phyloP scores from a whole-genome alignment of 2,888 invertebrate genomes.

The Diarsia rubi region DNA sequence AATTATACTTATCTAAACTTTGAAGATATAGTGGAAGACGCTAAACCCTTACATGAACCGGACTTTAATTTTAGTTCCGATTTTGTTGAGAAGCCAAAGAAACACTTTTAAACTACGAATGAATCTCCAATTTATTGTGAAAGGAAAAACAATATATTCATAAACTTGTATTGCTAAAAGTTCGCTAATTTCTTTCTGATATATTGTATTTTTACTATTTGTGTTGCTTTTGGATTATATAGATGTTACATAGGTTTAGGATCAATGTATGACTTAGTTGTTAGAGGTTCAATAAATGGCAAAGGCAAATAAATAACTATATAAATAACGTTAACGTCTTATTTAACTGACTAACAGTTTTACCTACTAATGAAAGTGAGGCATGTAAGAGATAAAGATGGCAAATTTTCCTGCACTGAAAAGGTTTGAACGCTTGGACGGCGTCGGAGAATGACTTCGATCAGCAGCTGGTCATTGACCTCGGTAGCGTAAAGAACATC shows the following conservation, averaged over 20 bases:
- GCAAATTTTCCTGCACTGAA: constrained; percentile 69
- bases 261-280: constrained; percentile 34
- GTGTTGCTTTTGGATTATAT: constrained; percentile 59
- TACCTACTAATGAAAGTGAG: constrained; percentile 65
- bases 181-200: constrained; percentile 42
- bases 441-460: constrained; percentile 97
- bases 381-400: constrained; percentile 59
- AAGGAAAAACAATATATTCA: constrained; percentile 41
- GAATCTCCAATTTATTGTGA: constrained; percentile 48
- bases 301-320: constrained; percentile 65
- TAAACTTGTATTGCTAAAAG: constrained; percentile 37
- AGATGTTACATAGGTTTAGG: constrained; percentile 56
- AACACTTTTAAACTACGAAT: constrained; percentile 61
- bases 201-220: constrained; percentile 28
- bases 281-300: constrained; percentile 54
- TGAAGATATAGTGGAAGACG: constrained; percentile 91
- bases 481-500: constrained; percentile 96
- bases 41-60: constrained; percentile 81
- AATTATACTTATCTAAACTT: constrained; percentile 91
- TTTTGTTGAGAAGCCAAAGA: constrained; percentile 91
- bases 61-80: constrained; percentile 90
- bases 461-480: constrained; percentile 97
- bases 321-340: constrained; percentile 52
- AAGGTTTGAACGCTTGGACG: constrained; percentile 98
- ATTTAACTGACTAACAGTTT: constrained; percentile 64